phyloP scores from a whole-genome alignment of 2,113 vertebrate species.

The Gadus chalcogrammus region DNA sequence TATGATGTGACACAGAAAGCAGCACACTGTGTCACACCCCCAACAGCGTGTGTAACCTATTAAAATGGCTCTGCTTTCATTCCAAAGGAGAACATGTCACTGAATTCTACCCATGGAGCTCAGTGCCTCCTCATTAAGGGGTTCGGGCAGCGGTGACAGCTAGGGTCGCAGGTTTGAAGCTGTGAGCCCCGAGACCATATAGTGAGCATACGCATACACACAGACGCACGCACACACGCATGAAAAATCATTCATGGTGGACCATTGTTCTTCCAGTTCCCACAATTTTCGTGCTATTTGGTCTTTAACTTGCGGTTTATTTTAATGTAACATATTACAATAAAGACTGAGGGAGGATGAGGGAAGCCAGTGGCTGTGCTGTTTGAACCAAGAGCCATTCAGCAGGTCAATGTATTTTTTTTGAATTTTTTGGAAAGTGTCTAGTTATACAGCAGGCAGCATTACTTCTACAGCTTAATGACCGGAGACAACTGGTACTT shows the following conservation, averaged over 20 bases:
- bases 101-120: constrained; percentile 56
- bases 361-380: too few relatives aligned
- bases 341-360: too few relatives aligned
- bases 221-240: background rate
- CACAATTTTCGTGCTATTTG: background rate
- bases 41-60: constrained; percentile 24
- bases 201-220: background rate
- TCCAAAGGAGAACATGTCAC: constrained; percentile 66
- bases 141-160: constrained; percentile 33
- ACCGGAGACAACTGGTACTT: too few relatives aligned
- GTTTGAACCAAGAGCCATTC: too few relatives aligned
- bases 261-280: background rate
- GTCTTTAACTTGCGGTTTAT: background rate
- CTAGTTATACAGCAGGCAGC: too few relatives aligned
- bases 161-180: too few relatives aligned
- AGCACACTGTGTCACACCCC: constrained; percentile 17
- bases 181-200: too few relatives aligned
- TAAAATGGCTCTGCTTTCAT: constrained; percentile 62
- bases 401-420: too few relatives aligned
- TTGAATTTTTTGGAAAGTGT: too few relatives aligned
- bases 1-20: constrained; percentile 30
- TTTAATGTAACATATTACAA: too few relatives aligned
- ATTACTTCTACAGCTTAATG: too few relatives aligned
- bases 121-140: constrained; percentile 42
- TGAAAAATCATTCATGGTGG: background rate